Evolutionary conservation across 1,140 invertebrate genomes (phyloP).

Genomic region (Gryllus bimaculatus): DNA sequence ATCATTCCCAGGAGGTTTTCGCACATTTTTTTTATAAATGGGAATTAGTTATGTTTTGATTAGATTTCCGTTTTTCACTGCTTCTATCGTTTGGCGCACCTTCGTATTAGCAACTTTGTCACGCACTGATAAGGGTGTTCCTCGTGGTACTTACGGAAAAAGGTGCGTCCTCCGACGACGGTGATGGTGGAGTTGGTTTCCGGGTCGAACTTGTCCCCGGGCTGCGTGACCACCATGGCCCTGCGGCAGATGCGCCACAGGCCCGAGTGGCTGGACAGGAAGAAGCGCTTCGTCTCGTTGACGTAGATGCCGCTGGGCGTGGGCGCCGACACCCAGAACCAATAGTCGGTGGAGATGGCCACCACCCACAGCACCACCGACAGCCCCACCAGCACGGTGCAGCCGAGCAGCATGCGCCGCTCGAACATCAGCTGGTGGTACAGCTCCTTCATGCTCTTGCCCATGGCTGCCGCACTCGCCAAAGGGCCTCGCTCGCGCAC

Average conservation of each 20-base stretch:
- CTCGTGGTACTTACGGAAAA: slow-evolving; percentile 20
- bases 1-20: too few species aligned
- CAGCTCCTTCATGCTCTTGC: slow-evolving; percentile 32
- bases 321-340: slow-evolving; percentile 51
- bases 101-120: too few species aligned
- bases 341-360: slow-evolving; percentile 63
- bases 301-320: slow-evolving; percentile 43
- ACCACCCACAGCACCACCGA: slow-evolving; percentile 60
- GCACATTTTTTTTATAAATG: too few species aligned
- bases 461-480: neutral
- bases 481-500: too few species aligned
- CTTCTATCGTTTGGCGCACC: too few species aligned
- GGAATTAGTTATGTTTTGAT: too few species aligned
- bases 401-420: slow-evolving; percentile 54
- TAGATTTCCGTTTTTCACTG: too few species aligned
- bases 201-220: neutral
- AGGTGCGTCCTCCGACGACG: neutral
- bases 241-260: slow-evolving; percentile 55
- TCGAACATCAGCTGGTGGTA: slow-evolving; percentile 55
- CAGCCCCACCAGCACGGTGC: slow-evolving; percentile 55
- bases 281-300: slow-evolving; percentile 42
- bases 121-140: too few species aligned
- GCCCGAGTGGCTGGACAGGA: slow-evolving; percentile 51
- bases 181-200: neutral
- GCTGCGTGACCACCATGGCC: neutral